Evolutionary conservation across 2,888 invertebrate species (phyloP).

Genomic region (Trisateles emortualis): DNA sequence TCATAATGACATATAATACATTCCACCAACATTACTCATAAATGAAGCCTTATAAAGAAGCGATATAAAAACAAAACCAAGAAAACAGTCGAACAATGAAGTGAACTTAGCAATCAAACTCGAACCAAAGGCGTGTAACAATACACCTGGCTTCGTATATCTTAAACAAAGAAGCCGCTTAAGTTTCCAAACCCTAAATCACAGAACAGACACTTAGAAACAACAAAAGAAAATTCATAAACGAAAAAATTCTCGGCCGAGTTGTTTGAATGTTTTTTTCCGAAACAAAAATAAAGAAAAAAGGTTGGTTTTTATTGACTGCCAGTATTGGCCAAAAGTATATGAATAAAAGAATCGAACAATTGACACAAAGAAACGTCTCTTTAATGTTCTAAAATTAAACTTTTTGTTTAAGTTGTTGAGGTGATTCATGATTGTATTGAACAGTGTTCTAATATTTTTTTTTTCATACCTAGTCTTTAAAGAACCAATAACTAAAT

Average conservation of each 20-base stretch:
- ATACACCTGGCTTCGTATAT: constrained; percentile 17
- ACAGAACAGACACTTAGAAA: constrained; percentile 17
- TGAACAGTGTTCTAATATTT: not conserved
- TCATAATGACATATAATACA: no score
- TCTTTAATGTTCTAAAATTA: constrained; percentile 17
- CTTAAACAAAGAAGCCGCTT: constrained; percentile 10
- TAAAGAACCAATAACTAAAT: no score
- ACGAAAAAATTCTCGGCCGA: constrained; percentile 7
- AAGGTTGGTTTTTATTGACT: constrained; percentile 35
- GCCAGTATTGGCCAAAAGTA: constrained; percentile 34
- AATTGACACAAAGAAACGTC: constrained; percentile 30
- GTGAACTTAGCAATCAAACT: constrained; percentile 12
- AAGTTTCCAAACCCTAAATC: constrained; percentile 21
- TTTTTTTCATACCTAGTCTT: no score
- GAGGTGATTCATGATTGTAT: no score
- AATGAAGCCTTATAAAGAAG: no score
- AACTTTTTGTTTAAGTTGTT: not conserved
- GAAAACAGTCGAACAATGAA: not conserved
- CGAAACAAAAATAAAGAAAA: constrained; percentile 27
- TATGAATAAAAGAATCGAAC: constrained; percentile 28
- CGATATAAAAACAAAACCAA: not conserved
- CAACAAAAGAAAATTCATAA: constrained; percentile 21
- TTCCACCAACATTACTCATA: no score
- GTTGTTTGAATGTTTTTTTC: constrained; percentile 19
- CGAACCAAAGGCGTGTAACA: constrained; percentile 17